These are phyloP conservation scores for Cryptomyrus ogoouensis DNA, from an alignment of 2,113 vertebrate species.

Conservation along the genomic window DNA sequence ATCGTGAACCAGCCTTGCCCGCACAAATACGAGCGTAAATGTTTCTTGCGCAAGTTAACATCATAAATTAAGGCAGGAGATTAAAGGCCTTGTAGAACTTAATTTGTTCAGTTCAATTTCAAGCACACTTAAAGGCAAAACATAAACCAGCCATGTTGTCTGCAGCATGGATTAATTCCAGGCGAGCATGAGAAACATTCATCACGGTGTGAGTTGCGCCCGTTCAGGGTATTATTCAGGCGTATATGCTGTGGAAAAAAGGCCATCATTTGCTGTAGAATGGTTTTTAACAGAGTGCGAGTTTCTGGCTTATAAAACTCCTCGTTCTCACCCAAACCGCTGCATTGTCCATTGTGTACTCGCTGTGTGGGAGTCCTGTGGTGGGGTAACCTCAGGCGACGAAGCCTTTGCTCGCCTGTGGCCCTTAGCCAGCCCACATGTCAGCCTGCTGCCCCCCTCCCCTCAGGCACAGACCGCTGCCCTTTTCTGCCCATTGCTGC, in stretches of 20 bases:
- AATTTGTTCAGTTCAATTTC: background rate
- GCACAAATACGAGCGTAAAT: background rate
- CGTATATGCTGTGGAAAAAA: background rate
- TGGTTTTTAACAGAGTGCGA: background rate
- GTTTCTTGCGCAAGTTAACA: background rate
- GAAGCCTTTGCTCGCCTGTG: background rate
- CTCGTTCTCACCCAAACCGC: background rate
- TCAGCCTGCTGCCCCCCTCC: background rate
- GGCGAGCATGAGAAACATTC: background rate
- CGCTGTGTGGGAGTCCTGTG: background rate
- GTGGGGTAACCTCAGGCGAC: background rate
- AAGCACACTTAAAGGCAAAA: background rate
- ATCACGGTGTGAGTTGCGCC: background rate
- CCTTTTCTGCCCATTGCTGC: background rate
- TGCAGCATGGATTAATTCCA: background rate
- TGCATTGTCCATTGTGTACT: background rate
- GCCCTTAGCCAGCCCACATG: background rate
- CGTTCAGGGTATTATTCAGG: background rate
- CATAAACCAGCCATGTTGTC: background rate
- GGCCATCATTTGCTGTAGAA: background rate
- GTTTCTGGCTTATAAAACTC: background rate
- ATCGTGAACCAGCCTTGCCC: background rate
- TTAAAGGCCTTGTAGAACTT: background rate
- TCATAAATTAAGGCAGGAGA: background rate
- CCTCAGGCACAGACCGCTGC: background rate